Percentiles rank a stretch among this genome's conserved stretches.
phyloP scores from a whole-genome alignment of 2,797 vertebrate genomes.

The Mormyrus proboscirostris region DNA sequence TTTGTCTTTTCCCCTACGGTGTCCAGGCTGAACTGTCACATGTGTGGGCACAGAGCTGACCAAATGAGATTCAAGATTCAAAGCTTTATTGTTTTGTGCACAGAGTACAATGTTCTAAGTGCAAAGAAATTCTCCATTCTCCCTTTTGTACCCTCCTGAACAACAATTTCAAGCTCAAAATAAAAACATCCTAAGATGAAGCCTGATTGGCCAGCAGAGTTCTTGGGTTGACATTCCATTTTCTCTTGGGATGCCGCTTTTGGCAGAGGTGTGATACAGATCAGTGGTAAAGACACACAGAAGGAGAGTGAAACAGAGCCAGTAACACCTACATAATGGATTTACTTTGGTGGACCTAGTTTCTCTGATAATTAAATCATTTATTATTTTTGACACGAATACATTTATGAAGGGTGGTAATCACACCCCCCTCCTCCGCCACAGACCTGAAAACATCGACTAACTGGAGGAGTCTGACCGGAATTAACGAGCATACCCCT shows the following conservation, averaged over 20 bases:
- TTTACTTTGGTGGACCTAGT: neutral
- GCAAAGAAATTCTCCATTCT: neutral
- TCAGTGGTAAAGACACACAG: neutral
- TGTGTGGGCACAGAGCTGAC: neutral
- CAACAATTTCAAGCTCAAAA: neutral
- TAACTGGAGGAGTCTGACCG: neutral
- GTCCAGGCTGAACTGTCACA: neutral
- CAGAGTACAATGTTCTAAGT: neutral
- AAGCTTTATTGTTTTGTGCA: neutral
- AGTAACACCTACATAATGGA: neutral
- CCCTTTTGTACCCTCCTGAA: neutral
- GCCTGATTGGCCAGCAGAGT: neutral
- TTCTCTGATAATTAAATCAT: conserved; percentile 1
- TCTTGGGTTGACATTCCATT: neutral
- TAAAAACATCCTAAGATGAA: neutral
- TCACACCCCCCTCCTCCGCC: neutral
- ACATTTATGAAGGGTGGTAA: neutral
- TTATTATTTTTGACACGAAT: neutral
- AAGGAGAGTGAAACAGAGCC: neutral
- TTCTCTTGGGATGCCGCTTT: neutral
- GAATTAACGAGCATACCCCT: neutral
- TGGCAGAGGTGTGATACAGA: neutral
- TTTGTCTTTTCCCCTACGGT: neutral
- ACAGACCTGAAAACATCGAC: neutral
- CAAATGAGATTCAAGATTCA: neutral